A percentile compares a stretch with the other conserved stretches of the same genome.
phyloP scores from a whole-genome alignment of 2,888 invertebrate species.

The Tricholauxania praeusta region DNA sequence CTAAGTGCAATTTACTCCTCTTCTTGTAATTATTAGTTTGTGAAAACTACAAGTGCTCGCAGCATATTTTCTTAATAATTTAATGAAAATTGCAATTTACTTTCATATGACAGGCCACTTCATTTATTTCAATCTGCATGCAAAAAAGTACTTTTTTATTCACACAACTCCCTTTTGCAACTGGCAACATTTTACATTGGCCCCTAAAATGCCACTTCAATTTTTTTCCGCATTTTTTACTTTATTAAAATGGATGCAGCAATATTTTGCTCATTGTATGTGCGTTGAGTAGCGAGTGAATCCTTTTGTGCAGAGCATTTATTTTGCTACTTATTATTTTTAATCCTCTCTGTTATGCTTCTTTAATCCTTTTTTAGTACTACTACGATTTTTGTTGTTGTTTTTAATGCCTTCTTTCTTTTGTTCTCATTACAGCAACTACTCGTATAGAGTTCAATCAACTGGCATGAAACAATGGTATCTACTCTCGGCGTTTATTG shows the following conservation, averaged over 20 bases:
- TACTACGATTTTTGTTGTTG: slow-evolving; percentile 35
- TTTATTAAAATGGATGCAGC: too few relatives aligned
- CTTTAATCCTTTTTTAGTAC: slow-evolving; percentile 39
- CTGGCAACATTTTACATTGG: too few relatives aligned
- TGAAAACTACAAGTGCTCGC: too few relatives aligned
- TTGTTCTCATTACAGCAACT: slow-evolving; percentile 72
- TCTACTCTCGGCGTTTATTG: slow-evolving; percentile 86
- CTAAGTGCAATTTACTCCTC: too few relatives aligned
- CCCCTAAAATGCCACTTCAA: too few relatives aligned
- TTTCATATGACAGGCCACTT: slow-evolving; percentile 3
- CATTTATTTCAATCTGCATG: slow-evolving; percentile 9
- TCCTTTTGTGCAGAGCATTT: slow-evolving; percentile 7
- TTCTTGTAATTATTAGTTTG: too few relatives aligned
- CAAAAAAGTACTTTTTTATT: neutral
- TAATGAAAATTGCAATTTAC: slow-evolving; percentile 11
- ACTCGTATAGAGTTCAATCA: slow-evolving; percentile 75
- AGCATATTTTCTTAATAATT: neutral
- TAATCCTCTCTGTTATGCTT: slow-evolving; percentile 29
- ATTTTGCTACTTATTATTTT: slow-evolving; percentile 33
- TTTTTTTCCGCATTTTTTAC: too few relatives aligned
- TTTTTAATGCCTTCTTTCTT: slow-evolving; percentile 44
- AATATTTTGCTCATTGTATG: too few relatives aligned
- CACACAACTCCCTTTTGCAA: neutral
- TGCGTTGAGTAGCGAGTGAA: slow-evolving; percentile 3
- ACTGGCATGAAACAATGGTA: slow-evolving; percentile 84